Evolutionary conservation across 2,113 vertebrate genomes (phyloP).

Genomic region (Bucco capensis): DNA sequence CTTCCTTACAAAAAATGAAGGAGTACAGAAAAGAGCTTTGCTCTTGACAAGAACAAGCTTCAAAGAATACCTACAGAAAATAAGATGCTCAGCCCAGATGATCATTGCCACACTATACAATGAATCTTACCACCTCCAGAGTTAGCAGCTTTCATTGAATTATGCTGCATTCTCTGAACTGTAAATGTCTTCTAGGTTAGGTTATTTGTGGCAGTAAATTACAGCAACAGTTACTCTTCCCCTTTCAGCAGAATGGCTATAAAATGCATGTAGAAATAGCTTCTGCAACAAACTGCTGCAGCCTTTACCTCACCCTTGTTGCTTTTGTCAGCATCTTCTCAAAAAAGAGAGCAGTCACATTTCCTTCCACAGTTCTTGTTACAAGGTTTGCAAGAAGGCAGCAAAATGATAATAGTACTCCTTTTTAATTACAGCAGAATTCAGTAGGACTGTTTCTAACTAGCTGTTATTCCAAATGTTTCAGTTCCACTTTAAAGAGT

Average conservation of each 20-base stretch:
- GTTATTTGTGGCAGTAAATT: not conserved
- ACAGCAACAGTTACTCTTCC: not conserved
- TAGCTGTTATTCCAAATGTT: not conserved
- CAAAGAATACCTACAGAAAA: not conserved
- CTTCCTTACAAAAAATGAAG: not conserved
- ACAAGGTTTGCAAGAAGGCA: not conserved
- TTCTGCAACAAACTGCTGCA: not conserved
- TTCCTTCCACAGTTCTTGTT: not conserved
- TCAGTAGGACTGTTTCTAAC: not conserved
- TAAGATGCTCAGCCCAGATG: not conserved
- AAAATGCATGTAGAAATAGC: not conserved
- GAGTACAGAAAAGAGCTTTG: not conserved
- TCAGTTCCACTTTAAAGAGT: not conserved
- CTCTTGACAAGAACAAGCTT: not conserved
- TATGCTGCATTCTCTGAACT: not conserved
- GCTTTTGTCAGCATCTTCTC: not conserved
- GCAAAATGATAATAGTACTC: not conserved
- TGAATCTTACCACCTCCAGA: not conserved
- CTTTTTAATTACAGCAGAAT: not conserved
- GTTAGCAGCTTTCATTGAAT: not conserved
- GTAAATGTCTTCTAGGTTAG: not conserved
- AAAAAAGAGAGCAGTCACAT: not conserved
- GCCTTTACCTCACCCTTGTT: not conserved
- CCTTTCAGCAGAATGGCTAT: not conserved
- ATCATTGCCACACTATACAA: not conserved